Evolutionary conservation across 2,797 vertebrate species (phyloP).

Genomic region (Syngnathus rostellatus): DNA sequence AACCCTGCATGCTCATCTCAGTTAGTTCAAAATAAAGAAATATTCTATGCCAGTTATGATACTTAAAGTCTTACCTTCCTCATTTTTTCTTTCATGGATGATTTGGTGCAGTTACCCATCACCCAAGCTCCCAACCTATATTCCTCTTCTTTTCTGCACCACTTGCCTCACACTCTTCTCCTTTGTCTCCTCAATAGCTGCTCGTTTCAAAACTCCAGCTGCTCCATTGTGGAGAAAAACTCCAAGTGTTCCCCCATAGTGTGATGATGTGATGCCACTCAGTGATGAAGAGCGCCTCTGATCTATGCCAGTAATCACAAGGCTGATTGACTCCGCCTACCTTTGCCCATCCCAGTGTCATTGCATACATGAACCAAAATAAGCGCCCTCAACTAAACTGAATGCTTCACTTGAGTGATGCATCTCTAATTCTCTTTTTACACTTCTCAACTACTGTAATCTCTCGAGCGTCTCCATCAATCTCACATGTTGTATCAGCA

Average conservation of each 20-base stretch:
- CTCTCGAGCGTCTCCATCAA: slow-evolving; percentile 7
- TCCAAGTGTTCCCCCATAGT: slow-evolving; percentile 17
- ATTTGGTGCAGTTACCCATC: slow-evolving; percentile 87
- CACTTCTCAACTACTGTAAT: slow-evolving; percentile 21
- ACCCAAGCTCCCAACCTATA: slow-evolving; percentile 3
- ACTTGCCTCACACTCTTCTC: background rate
- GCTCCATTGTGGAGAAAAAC: background rate
- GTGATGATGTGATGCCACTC: slow-evolving; percentile 7
- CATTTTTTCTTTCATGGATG: slow-evolving; percentile 69
- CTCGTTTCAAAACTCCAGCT: background rate
- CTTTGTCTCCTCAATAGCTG: background rate
- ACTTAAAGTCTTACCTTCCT: slow-evolving; percentile 47
- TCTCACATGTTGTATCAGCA: slow-evolving; percentile 22
- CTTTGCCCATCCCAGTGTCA: background rate
- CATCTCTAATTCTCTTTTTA: slow-evolving; percentile 9
- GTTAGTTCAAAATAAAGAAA: background rate
- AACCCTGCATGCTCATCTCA: background rate
- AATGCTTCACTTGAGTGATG: slow-evolving; percentile 10
- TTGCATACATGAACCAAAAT: background rate
- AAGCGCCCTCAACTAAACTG: background rate
- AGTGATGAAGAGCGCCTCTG: slow-evolving; percentile 14
- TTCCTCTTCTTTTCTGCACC: background rate
- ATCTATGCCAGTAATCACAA: slow-evolving; percentile 11
- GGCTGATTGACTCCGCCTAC: slow-evolving; percentile 15
- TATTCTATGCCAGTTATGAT: background rate